Percentiles rank a stretch among this genome's conserved stretches.
Conservation (phyloP, 2,888 invertebrate species). For the Drosophila picticornis region DNA sequence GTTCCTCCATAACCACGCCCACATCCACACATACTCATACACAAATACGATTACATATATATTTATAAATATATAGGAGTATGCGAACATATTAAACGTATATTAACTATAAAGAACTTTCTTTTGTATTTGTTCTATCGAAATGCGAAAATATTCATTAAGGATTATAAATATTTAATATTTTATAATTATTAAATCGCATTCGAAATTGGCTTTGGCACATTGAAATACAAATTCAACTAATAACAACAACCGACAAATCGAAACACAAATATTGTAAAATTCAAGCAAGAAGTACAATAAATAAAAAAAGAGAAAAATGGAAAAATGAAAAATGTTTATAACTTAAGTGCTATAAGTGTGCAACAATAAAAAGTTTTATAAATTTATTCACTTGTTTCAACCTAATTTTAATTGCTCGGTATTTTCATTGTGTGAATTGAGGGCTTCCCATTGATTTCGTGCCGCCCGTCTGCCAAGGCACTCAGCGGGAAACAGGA, state of each 20-base stretch:
- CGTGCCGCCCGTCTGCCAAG: not conserved
- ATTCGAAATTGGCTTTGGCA: conserved; percentile 14
- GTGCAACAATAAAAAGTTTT: conserved; percentile 77
- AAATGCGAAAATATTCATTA: conserved; percentile 43
- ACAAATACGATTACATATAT: conserved; percentile 22
- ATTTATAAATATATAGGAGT: conserved; percentile 18
- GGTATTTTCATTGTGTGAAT: conserved; percentile 37
- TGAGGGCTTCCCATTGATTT: conserved; percentile 39
- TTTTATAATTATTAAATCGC: conserved; percentile 50
- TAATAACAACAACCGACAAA: conserved; percentile 19
- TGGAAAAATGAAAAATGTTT: conserved; percentile 62
- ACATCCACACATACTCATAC: conserved; percentile 21
- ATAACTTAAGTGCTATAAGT: conserved; percentile 73
- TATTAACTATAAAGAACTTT: conserved; percentile 41
- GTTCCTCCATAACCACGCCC: conserved; percentile 24
- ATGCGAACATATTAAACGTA: conserved; percentile 42
- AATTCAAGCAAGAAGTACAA: conserved; percentile 19
- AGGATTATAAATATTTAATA: conserved; percentile 57
- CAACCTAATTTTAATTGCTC: conserved; percentile 27
- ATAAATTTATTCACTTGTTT: conserved; percentile 60
- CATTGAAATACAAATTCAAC: conserved; percentile 16
- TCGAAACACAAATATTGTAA: conserved; percentile 38
- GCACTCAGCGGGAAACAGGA: no score
- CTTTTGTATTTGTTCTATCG: conserved; percentile 49
- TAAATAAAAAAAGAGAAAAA: conserved; percentile 12